Conservation (phyloP, 2,797 vertebrate species). For the Sebastes matsubarae region DNA sequence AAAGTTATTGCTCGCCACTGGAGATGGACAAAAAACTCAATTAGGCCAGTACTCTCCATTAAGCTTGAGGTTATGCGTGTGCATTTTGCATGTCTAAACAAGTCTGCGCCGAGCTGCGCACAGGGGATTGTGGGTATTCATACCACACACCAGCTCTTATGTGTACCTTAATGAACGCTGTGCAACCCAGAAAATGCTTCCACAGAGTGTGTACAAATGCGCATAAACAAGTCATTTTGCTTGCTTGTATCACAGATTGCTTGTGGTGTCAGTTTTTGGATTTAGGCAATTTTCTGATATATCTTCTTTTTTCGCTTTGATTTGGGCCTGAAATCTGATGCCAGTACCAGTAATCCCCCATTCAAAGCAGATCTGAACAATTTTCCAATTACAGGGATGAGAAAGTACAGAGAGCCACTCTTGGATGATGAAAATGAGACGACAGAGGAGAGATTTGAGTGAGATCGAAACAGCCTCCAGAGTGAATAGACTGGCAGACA, state of each 20-base stretch:
- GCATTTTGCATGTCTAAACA: constrained; percentile 34
- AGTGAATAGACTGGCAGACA: background rate
- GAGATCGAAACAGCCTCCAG: background rate
- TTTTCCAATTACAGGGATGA: constrained; percentile 52
- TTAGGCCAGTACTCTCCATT: constrained; percentile 36
- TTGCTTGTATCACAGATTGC: background rate
- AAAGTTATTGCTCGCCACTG: constrained; percentile 31
- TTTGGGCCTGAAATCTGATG: constrained; percentile 25
- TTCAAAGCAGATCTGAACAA: constrained; percentile 36
- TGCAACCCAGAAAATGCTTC: background rate
- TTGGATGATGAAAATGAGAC: constrained; percentile 34
- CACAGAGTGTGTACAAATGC: background rate
- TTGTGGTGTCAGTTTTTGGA: background rate
- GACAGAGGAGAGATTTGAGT: constrained; percentile 17
- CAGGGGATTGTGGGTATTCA: constrained; percentile 20
- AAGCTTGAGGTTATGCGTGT: constrained; percentile 26
- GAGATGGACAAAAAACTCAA: constrained; percentile 41
- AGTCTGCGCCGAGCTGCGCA: constrained; percentile 17
- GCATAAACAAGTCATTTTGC: constrained; percentile 5
- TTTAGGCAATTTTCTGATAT: constrained; percentile 35
- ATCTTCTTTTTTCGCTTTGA: background rate
- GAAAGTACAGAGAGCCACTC: constrained; percentile 19
- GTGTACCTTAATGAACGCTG: background rate
- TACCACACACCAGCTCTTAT: background rate
- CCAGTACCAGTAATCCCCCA: constrained; percentile 19